Conservation (phyloP, 1,140 invertebrate species). For the Piezodorus guildinii region DNA sequence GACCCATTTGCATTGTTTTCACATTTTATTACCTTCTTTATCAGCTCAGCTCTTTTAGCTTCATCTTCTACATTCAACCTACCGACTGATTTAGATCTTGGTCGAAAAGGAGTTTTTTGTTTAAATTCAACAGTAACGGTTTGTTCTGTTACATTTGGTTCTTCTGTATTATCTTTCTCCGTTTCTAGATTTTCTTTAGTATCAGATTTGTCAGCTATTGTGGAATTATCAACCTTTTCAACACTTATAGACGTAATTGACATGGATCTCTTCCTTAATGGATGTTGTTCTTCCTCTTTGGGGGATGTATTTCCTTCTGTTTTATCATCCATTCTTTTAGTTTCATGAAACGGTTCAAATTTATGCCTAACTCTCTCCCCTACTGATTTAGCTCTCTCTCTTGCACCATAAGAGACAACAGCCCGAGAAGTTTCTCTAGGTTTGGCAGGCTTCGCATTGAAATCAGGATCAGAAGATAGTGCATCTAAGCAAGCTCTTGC, state of each 20-base stretch:
- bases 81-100: background rate
- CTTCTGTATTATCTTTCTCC: too few relatives aligned
- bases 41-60: background rate
- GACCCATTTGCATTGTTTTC: background rate
- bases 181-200: too few relatives aligned
- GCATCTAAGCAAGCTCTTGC: constrained; percentile 3
- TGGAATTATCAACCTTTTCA: background rate
- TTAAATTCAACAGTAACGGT: too few relatives aligned
- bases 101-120: background rate
- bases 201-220: background rate
- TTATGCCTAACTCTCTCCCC: background rate
- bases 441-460: constrained; percentile 12
- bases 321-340: too few relatives aligned
- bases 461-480: background rate
- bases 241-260: background rate
- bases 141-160: too few relatives aligned
- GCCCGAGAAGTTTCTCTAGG: constrained; percentile 7
- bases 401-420: background rate
- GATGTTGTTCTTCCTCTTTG: background rate
- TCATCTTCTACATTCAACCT: background rate
- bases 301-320: too few relatives aligned
- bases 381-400: background rate
- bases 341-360: too few relatives aligned
- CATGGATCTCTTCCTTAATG: background rate
- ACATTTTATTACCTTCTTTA: background rate